phyloP scores from a whole-genome alignment of 2,797 vertebrate genomes.

The Distichodus sexfasciatus region DNA sequence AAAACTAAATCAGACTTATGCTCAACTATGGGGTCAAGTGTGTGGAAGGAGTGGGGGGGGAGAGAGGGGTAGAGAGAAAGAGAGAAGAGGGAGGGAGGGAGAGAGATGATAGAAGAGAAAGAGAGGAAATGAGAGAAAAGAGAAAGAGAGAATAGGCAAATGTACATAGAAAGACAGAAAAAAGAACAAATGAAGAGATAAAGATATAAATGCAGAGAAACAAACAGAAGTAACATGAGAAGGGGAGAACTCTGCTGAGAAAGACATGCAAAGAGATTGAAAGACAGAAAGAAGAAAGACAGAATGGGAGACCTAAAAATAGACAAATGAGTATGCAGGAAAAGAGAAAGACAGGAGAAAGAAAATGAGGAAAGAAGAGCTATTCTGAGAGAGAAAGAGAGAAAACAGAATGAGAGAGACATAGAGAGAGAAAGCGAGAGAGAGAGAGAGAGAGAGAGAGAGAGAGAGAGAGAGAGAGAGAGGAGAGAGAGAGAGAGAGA shows the following conservation, averaged over 20 bases:
- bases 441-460: neutral
- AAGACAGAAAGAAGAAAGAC: constrained; percentile 5
- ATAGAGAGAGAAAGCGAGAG: constrained; percentile 9
- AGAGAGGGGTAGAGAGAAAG: constrained; percentile 2
- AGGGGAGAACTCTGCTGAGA: too few species aligned
- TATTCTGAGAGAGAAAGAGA: constrained; percentile 1
- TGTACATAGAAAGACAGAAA: constrained; percentile 3
- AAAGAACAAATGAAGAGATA: neutral
- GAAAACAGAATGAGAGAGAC: too few species aligned
- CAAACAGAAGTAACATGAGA: neutral
- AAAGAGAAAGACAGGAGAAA: constrained; percentile 5
- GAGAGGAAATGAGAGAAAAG: neutral
- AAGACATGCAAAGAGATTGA: too few species aligned
- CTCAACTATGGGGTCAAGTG: neutral
- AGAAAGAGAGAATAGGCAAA: neutral
- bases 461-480: neutral
- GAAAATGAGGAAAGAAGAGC: neutral
- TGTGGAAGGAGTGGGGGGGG: neutral
- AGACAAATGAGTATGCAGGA: neutral
- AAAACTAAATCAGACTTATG: neutral
- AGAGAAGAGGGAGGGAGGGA: neutral
- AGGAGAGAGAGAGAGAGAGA: constrained; percentile 10
- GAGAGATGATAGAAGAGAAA: neutral
- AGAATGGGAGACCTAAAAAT: neutral
- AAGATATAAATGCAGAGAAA: neutral